Evolutionary conservation across 2,113 vertebrate genomes (phyloP), one percentile per base, ranked within the genome.

Genomic region (Phalacrocorax brasilianus): DNA sequence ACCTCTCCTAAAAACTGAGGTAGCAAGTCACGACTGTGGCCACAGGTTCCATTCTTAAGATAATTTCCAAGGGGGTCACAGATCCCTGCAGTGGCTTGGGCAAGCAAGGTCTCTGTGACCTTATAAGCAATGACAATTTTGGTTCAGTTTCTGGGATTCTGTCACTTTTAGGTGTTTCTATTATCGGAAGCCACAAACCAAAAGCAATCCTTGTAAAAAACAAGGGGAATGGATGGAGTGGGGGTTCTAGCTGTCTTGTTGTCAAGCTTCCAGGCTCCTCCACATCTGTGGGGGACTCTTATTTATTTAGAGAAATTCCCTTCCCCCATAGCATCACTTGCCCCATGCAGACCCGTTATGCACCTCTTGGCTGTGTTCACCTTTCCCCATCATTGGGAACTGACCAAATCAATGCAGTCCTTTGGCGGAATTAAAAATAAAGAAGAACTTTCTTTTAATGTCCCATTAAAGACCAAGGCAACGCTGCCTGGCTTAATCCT

Each of bases 21-120:
- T 58, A 24, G 38, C 1, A 9, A 30, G 12, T 22, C 45, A 17
- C 1, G 3, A 1, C 7, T 68, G 26, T 27, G 44, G 19, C 10
- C 32, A 22, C 8, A 49, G 47, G 35, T 78, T 30, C 6, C 70
- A 21, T 8, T 44, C 67, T 67, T 70, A 5, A 0, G 1, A 15
- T 17, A 13, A 50, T 62, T 53, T 23, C n/a, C 35, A 33, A 27
- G 40, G 4, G 13, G 6, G 20, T 79, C 23, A 20, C 40, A 70
- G 21, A 19, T 53, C 21, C 28, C 17, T 70, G 23, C 6, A 2
- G 30, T 45, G 13, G 2, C 53, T 68, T 1, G 0, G 27, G 6
- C 22, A 56, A 28, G 18, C 0, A 4, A 59, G 2, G 4, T 14
- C 62, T 45, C 45, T 27, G 8, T 56, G 33, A 35, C 53, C 16